phyloP scores from a whole-genome alignment of 2,888 invertebrate genomes.

The Sminthurinus aureus region DNA sequence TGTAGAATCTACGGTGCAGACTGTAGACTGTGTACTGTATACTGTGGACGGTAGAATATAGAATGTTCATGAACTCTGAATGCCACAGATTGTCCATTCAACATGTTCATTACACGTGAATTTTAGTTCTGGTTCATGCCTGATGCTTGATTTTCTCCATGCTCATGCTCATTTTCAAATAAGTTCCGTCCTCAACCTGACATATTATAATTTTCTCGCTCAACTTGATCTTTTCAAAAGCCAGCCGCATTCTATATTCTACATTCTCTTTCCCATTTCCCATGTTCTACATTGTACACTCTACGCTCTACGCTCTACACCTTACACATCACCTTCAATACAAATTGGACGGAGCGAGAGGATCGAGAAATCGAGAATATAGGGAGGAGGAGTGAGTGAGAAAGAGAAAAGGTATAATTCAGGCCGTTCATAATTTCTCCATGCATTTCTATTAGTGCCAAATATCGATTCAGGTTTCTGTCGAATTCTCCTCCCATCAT shows the following conservation, averaged over 20 bases:
- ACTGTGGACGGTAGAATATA: too few relatives aligned
- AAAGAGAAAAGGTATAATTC: background rate
- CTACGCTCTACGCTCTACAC: too few relatives aligned
- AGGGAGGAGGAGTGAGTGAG: background rate
- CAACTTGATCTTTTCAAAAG: background rate
- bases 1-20: too few relatives aligned
- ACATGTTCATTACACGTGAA: background rate
- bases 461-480: constrained; percentile 12
- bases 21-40: too few relatives aligned
- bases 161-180: background rate
- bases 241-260: background rate
- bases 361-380: too few relatives aligned
- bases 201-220: background rate
- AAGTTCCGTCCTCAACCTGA: background rate
- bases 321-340: too few relatives aligned
- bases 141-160: constrained; percentile 1
- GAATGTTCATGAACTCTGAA: too few relatives aligned
- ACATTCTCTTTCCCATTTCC: background rate
- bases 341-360: background rate
- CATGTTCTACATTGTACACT: background rate
- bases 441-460: background rate
- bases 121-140: background rate
- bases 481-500: too few relatives aligned
- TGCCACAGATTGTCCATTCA: too few relatives aligned
- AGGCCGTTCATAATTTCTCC: background rate